These are phyloP conservation scores for Ispidina picta DNA, from an alignment of 2,797 vertebrate genomes.

Conservation along the genomic window DNA sequence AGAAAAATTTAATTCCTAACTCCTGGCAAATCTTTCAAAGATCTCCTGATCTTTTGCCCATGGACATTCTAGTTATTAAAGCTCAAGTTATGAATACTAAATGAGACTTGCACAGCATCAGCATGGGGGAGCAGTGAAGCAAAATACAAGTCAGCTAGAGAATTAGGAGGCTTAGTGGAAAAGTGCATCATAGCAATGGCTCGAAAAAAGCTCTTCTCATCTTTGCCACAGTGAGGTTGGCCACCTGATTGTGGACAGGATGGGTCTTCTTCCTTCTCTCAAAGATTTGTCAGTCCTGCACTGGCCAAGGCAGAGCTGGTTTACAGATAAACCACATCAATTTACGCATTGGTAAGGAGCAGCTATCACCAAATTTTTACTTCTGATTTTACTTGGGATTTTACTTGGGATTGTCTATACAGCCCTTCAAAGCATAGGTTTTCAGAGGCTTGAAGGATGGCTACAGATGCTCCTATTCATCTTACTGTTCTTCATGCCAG, in stretches of 20 bases:
- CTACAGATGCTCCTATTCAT: not conserved
- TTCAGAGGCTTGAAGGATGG: not conserved
- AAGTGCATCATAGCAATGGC: not conserved
- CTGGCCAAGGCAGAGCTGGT: not conserved
- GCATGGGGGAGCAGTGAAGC: not conserved
- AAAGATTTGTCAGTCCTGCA: not conserved
- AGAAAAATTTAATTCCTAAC: fast-evolving
- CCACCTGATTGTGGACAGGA: not conserved
- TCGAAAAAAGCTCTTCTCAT: not conserved
- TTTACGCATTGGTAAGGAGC: not conserved
- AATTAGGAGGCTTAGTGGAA: not conserved
- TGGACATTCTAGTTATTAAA: not conserved
- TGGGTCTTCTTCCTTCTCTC: not conserved
- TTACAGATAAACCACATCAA: not conserved
- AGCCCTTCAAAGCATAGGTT: not conserved
- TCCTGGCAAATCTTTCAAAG: not conserved
- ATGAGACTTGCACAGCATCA: not conserved
- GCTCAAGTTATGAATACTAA: not conserved
- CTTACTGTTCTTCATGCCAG: not conserved
- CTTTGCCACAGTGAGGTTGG: not conserved
- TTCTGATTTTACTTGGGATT: not conserved
- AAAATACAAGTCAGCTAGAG: not conserved
- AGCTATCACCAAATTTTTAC: not conserved
- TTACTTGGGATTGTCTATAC: not conserved
- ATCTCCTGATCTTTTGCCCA: not conserved